These are phyloP conservation scores for Blastomussa wellsi DNA, from an alignment of 92 coral and sea anemone species.

Conservation along the genomic window DNA sequence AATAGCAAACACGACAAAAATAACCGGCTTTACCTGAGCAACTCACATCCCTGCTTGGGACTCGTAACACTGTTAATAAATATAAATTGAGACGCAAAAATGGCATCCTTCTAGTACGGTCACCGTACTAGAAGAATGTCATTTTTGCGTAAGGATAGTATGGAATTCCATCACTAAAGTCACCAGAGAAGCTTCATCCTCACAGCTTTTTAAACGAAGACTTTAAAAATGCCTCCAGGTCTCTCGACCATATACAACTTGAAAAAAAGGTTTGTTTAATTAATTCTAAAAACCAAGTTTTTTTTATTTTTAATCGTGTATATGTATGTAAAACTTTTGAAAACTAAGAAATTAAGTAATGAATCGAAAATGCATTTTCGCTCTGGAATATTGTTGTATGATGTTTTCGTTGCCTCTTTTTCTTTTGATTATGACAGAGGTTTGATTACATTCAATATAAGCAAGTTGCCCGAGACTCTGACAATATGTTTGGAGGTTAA, in stretches of 20 bases:
- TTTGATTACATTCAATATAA: no score
- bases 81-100: conserved; percentile 5
- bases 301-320: background rate
- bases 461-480: no score
- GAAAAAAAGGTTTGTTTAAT: conserved; percentile 28
- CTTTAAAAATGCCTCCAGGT: conserved; percentile 15
- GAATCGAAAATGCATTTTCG: no score
- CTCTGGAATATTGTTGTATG: no score
- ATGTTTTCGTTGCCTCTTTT: no score
- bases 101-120: conserved; percentile 10
- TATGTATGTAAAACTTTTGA: no score
- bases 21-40: background rate
- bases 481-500: no score
- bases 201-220: conserved; percentile 21
- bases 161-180: conserved; percentile 22
- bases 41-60: background rate
- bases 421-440: no score
- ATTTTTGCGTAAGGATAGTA: conserved; percentile 30
- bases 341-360: no score
- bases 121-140: conserved; percentile 15
- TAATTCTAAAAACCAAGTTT: background rate
- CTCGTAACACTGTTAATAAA: background rate
- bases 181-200: conserved; percentile 27
- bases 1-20: no score
- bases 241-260: conserved; percentile 12